Conservation (phyloP, 2,113 vertebrate species). For the Otolemur garnettii region DNA sequence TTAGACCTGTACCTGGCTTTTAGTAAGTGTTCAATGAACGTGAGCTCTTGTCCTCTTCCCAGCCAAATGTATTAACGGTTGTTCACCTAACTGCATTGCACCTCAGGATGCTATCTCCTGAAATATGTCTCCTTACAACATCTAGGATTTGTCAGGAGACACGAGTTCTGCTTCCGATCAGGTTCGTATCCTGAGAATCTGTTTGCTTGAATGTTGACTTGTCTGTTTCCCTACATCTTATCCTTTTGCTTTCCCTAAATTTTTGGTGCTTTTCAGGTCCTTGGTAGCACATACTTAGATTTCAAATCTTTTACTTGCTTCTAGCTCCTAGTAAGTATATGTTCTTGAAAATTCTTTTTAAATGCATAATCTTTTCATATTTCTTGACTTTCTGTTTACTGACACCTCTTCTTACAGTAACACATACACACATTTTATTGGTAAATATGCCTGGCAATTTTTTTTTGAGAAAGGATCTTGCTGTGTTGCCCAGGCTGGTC, state of each 20-base stretch:
- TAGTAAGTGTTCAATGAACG: neutral
- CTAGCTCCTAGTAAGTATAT: neutral
- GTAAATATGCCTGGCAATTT: neutral
- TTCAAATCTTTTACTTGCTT: slow-evolving; percentile 39
- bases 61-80: too few relatives aligned
- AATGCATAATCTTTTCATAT: neutral
- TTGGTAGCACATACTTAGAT: neutral
- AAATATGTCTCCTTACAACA: neutral
- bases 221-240: neutral
- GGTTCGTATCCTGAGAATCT: neutral
- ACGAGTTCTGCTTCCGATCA: neutral
- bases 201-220: neutral
- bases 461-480: too few relatives aligned
- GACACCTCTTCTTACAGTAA: neutral
- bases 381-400: neutral
- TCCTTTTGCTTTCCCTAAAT: neutral
- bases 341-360: slow-evolving; percentile 25
- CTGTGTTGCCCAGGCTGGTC: too few relatives aligned
- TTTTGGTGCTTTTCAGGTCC: neutral
- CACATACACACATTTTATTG: neutral
- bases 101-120: neutral
- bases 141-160: neutral
- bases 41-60: neutral
- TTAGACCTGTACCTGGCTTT: neutral
- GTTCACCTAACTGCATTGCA: neutral